Conservation (phyloP, 2,888 invertebrate species). For the Drosophila niveifrons region DNA sequence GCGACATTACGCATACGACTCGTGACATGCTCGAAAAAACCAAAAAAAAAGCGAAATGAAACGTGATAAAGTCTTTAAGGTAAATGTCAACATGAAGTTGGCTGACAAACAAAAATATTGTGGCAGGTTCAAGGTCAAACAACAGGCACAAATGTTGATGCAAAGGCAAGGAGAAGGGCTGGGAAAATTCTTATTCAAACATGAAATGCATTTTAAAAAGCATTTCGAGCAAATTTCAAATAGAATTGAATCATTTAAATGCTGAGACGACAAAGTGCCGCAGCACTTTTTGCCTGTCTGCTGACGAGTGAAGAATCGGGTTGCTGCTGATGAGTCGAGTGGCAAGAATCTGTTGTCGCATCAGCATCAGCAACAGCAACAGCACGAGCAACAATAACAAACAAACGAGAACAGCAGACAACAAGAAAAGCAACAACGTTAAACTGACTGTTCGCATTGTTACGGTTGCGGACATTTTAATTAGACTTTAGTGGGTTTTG, state of each 20-base stretch:
- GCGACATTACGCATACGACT: slow-evolving; percentile 35
- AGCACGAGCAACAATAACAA: slow-evolving; percentile 10
- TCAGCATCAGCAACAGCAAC: background rate
- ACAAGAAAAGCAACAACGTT: slow-evolving; percentile 20
- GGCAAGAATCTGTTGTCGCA: slow-evolving; percentile 13
- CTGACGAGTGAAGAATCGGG: background rate
- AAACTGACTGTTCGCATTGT: slow-evolving; percentile 41
- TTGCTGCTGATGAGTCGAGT: slow-evolving; percentile 1
- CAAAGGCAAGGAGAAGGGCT: background rate
- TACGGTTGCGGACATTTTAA: slow-evolving; percentile 66
- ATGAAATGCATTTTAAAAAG: slow-evolving; percentile 3
- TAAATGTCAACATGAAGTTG: slow-evolving; percentile 20
- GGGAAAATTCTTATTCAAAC: background rate
- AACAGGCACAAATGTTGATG: background rate
- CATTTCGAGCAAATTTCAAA: slow-evolving; percentile 14
- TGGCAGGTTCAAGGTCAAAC: slow-evolving; percentile 15
- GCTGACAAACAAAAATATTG: background rate
- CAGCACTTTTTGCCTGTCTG: background rate
- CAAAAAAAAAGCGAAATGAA: background rate
- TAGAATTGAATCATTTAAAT: slow-evolving; percentile 13
- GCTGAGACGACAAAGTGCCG: slow-evolving; percentile 12
- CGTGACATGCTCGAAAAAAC: slow-evolving; percentile 9
- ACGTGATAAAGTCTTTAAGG: slow-evolving; percentile 2
- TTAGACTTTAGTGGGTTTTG: slow-evolving; percentile 69
- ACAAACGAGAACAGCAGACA: slow-evolving; percentile 23